These are phyloP conservation scores for Noctua fimbriata DNA, from an alignment of 2,888 invertebrate genomes.

Conservation along the genomic window DNA sequence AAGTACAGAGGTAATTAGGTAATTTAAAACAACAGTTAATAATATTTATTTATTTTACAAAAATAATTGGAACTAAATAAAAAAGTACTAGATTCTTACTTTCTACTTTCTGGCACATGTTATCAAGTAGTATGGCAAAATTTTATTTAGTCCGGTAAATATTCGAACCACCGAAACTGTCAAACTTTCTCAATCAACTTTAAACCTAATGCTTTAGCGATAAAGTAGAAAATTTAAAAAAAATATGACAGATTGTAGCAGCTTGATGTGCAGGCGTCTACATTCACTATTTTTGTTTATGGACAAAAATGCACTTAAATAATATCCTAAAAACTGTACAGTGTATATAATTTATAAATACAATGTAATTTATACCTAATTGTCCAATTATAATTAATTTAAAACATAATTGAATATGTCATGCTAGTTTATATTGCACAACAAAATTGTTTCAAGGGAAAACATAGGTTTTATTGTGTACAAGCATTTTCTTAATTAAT, in stretches of 20 bases:
- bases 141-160: constrained; percentile 9
- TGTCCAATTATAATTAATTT: background rate
- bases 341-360: constrained; percentile 28
- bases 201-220: no score
- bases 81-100: constrained; percentile 45
- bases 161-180: background rate
- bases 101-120: constrained; percentile 62
- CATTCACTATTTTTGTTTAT: constrained; percentile 26
- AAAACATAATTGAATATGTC: background rate
- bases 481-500: background rate
- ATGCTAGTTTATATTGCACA: background rate
- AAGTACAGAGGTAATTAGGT: background rate
- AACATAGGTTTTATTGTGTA: background rate
- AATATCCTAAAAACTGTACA: constrained; percentile 67
- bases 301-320: constrained; percentile 54
- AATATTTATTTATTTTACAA: constrained; percentile 68
- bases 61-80: constrained; percentile 59
- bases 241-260: no score
- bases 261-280: background rate
- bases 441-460: background rate
- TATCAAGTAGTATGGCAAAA: constrained; percentile 51
- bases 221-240: no score
- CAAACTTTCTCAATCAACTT: no score
- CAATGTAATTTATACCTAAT: constrained; percentile 10
- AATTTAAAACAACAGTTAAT: constrained; percentile 26